A percentile compares a stretch with the other conserved stretches of the same genome.
These are phyloP conservation scores for Polydesmus complanatus DNA, from an alignment of 2,888 invertebrate genomes.

Conservation along the genomic window DNA sequence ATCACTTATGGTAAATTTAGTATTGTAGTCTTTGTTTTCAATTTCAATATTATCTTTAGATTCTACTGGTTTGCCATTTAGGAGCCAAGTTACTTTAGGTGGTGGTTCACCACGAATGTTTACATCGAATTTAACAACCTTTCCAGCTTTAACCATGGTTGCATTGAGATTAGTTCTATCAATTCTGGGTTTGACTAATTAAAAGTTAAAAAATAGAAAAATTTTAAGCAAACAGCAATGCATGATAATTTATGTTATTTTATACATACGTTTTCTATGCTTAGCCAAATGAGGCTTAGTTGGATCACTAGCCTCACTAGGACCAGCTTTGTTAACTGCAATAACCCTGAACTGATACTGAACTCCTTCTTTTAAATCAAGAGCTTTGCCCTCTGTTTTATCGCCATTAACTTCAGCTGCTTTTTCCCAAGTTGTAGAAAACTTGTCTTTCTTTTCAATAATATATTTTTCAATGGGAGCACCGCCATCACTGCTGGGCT, in stretches of 20 bases:
- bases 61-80: conserved; percentile 47
- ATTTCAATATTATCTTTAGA: conserved; percentile 58
- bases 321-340: conserved; percentile 87
- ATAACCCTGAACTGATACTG: conserved; percentile 84
- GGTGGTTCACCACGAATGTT: conserved; percentile 92
- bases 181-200: conserved; percentile 86
- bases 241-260: not conserved
- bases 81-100: conserved; percentile 83
- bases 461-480: conserved; percentile 85
- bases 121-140: conserved; percentile 80
- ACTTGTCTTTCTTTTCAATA: conserved; percentile 74
- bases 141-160: conserved; percentile 76
- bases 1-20: conserved; percentile 66
- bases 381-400: conserved; percentile 43
- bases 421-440: conserved; percentile 75
- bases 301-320: conserved; percentile 75
- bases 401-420: conserved; percentile 53
- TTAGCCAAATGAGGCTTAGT: conserved; percentile 78
- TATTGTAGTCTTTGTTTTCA: conserved; percentile 76
- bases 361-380: conserved; percentile 72
- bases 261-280: conserved; percentile 61
- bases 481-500: conserved; percentile 78
- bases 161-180: conserved; percentile 87
- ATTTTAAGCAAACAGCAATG: not conserved
- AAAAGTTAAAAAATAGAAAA: conserved; percentile 14